Conservation (phyloP, 2,797 vertebrate genomes). For the Notolepis coatsorum region DNA sequence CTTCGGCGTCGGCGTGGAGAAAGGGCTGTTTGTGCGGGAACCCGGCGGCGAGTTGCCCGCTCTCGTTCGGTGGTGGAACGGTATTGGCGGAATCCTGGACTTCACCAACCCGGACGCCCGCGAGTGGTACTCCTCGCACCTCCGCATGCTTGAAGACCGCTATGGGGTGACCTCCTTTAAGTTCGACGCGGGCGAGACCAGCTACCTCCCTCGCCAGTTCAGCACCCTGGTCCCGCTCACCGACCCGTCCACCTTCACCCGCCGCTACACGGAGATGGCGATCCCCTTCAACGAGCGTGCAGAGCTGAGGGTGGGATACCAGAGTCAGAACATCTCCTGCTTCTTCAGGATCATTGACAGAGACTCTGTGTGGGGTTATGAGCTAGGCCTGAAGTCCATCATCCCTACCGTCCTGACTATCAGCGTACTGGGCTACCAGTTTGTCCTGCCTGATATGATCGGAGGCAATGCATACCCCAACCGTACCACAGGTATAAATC, state of each 20-base stretch:
- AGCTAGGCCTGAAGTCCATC: slow-evolving; percentile 93
- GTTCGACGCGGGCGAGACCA: slow-evolving; percentile 93
- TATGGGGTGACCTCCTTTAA: slow-evolving; percentile 92
- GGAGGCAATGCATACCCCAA: slow-evolving; percentile 86
- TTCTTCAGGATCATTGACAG: slow-evolving; percentile 95
- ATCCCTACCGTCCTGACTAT: slow-evolving; percentile 90
- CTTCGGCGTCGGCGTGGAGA: slow-evolving; percentile 86
- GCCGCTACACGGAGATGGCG: slow-evolving; percentile 90
- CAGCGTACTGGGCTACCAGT: slow-evolving; percentile 89
- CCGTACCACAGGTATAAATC: slow-evolving; percentile 66
- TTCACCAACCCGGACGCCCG: slow-evolving; percentile 91
- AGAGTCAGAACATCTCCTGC: slow-evolving; percentile 96
- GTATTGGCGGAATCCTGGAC: slow-evolving; percentile 92
- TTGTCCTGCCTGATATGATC: slow-evolving; percentile 89
- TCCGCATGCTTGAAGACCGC: slow-evolving; percentile 81
- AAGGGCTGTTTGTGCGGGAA: slow-evolving; percentile 87
- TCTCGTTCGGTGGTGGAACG: slow-evolving; percentile 95
- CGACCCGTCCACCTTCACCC: slow-evolving; percentile 91
- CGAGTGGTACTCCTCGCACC: slow-evolving; percentile 89
- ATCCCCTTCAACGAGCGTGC: slow-evolving; percentile 86
- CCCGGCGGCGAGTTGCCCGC: slow-evolving; percentile 86
- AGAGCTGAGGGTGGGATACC: slow-evolving; percentile 89
- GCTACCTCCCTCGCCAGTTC: slow-evolving; percentile 91
- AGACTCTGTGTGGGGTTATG: slow-evolving; percentile 93
- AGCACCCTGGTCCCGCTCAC: slow-evolving; percentile 84